These are phyloP conservation scores for Octonoba sinensis DNA, from an alignment of 2,888 invertebrate genomes.

Conservation along the genomic window DNA sequence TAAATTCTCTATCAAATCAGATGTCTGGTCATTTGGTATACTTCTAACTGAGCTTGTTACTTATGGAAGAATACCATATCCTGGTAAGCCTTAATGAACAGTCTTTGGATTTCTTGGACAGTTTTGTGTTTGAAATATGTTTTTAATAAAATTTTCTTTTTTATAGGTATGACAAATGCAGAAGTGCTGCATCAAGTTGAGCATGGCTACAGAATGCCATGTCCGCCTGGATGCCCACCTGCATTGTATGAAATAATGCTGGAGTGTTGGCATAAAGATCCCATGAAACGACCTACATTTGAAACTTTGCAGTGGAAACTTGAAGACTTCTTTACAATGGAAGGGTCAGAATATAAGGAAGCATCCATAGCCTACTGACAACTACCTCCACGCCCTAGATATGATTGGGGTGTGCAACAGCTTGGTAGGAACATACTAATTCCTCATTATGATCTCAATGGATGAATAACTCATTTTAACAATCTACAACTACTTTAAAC, in stretches of 20 bases:
- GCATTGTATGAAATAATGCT: conserved; percentile 98
- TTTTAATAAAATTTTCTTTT: neutral
- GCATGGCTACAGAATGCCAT: conserved; percentile 99
- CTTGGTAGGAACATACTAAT: conserved; percentile 47
- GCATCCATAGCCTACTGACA: conserved; percentile 74
- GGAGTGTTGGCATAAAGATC: conserved; percentile 98
- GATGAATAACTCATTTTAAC: conserved; percentile 19
- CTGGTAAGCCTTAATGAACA: conserved; percentile 75
- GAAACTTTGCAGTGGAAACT: conserved; percentile 99
- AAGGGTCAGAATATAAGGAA: conserved; percentile 99
- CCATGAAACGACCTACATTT: conserved; percentile 97
- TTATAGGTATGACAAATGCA: conserved; percentile 90
- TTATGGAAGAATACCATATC: conserved; percentile 98
- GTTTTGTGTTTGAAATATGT: neutral
- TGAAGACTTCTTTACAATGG: conserved; percentile 99
- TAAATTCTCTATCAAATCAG: conserved; percentile 99
- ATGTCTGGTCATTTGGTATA: conserved; percentile 99
- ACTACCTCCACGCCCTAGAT: conserved; percentile 63
- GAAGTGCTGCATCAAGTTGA: conserved; percentile 99
- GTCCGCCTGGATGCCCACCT: conserved; percentile 87
- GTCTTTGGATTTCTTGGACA: neutral
- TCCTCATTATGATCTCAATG: conserved; percentile 64
- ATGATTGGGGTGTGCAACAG: conserved; percentile 60
- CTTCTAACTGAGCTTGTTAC: conserved; percentile 98
- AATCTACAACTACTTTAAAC: too few relatives aligned